phyloP scores from a whole-genome alignment of 2,113 vertebrate genomes.

The Cettia cetti region DNA sequence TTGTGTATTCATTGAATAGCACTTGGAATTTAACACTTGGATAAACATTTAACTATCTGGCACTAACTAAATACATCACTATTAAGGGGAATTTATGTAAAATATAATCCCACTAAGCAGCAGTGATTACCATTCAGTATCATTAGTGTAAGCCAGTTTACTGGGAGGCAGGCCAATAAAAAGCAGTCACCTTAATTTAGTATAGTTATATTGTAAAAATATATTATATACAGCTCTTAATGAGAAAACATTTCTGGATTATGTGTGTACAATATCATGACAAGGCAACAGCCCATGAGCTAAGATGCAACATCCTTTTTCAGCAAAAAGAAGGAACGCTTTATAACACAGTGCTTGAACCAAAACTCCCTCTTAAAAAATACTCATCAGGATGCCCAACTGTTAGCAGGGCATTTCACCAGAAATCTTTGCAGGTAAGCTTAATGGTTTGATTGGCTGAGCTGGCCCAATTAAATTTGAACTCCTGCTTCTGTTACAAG shows the following conservation, averaged over 20 bases:
- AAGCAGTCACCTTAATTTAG: slow-evolving; percentile 37
- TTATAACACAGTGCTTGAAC: background rate
- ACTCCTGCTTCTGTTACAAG: background rate
- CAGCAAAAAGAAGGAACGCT: background rate
- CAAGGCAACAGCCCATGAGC: background rate
- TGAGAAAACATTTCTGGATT: background rate
- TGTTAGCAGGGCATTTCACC: background rate
- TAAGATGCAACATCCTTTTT: background rate
- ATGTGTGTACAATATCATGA: background rate
- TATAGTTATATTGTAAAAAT: background rate
- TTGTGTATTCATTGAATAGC: slow-evolving; percentile 34
- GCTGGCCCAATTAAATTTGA: background rate
- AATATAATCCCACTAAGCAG: slow-evolving; percentile 36
- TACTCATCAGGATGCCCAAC: background rate
- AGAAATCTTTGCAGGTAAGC: background rate
- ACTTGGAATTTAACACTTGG: slow-evolving; percentile 39
- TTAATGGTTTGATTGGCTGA: background rate
- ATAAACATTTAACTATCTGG: slow-evolving; percentile 52
- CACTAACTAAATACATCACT: slow-evolving; percentile 35
- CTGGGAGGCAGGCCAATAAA: slow-evolving; percentile 16
- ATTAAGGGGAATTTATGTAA: slow-evolving; percentile 44
- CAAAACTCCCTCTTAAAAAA: background rate
- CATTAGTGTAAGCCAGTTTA: background rate
- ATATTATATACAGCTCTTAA: background rate
- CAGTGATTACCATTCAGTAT: slow-evolving; percentile 7